A percentile compares a stretch with the other conserved stretches of the same genome.
Evolutionary conservation across 2,888 invertebrate genomes (phyloP).

Genomic region (Caenorhabditis afra): DNA sequence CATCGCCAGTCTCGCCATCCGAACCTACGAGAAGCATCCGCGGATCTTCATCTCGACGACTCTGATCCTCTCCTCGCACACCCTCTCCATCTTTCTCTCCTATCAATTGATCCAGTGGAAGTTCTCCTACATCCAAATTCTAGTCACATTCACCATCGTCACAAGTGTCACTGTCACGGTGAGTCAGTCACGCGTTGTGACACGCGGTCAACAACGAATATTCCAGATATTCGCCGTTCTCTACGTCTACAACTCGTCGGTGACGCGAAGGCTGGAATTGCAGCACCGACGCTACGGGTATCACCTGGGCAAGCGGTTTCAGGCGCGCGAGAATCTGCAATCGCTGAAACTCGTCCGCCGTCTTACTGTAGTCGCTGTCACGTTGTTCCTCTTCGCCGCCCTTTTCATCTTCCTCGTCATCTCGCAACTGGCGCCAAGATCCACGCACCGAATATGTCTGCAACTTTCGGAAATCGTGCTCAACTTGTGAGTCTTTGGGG

Average conservation of each 20-base stretch:
- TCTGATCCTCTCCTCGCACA: constrained; percentile 3
- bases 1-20: constrained; percentile 20
- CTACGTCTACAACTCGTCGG: constrained; percentile 28
- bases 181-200: neutral
- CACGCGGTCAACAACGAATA: neutral
- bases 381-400: neutral
- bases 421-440: constrained; percentile 1
- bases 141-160: constrained; percentile 12
- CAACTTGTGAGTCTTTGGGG: constrained; percentile 13
- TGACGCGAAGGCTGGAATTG: constrained; percentile 20
- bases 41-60: constrained; percentile 19
- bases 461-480: constrained; percentile 21
- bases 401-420: constrained; percentile 8
- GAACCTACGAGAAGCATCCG: constrained; percentile 33
- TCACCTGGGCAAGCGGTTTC: constrained; percentile 39
- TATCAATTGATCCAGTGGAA: constrained; percentile 32
- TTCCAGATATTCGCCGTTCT: constrained; percentile 23
- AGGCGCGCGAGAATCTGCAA: constrained; percentile 31
- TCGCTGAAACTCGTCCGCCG: constrained; percentile 37
- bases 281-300: constrained; percentile 38
- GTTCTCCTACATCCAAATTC: constrained; percentile 26
- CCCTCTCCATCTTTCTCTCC: constrained; percentile 8
- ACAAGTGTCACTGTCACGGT: constrained; percentile 14
- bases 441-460: constrained; percentile 13
- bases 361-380: constrained; percentile 3